Evolutionary conservation across 2,797 vertebrate species (phyloP).

Genomic region (Otolemur crassicaudatus): DNA sequence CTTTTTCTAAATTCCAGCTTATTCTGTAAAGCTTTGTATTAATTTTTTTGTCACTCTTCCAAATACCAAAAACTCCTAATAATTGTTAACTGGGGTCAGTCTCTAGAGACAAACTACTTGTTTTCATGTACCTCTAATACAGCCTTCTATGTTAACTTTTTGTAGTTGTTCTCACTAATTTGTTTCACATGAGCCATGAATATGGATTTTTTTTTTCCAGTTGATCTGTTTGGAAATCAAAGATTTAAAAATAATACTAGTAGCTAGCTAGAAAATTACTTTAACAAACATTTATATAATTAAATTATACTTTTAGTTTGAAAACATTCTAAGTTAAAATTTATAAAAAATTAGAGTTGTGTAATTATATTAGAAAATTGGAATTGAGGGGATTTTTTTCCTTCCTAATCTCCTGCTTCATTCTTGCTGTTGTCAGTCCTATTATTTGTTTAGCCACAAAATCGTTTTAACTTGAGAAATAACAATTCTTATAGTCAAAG

Average conservation of each 20-base stretch:
- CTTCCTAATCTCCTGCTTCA: not conserved
- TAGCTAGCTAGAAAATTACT: not conserved
- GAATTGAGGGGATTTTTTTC: not conserved
- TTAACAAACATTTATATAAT: not conserved
- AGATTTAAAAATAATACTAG: not conserved
- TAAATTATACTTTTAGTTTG: not conserved
- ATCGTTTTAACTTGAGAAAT: conserved; percentile 22
- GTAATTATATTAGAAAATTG: not conserved
- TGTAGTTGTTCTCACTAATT: not conserved
- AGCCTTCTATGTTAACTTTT: conserved; percentile 16
- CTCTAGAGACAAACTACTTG: conserved; percentile 1
- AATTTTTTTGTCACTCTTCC: not conserved
- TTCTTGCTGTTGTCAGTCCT: not conserved
- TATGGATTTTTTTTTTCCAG: not conserved
- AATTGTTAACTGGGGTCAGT: not conserved
- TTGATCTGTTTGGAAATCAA: conserved; percentile 1
- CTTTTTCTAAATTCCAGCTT: not conserved
- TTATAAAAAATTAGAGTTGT: not conserved
- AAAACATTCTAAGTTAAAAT: conserved; percentile 28
- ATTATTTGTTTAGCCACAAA: not conserved
- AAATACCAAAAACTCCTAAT: not conserved
- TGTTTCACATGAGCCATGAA: not conserved
- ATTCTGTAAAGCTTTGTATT: not conserved
- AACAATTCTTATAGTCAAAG: not conserved
- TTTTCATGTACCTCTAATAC: not conserved